Evolutionary conservation across 1,140 invertebrate species (phyloP).

Genomic region (Drosophila sechellia): DNA sequence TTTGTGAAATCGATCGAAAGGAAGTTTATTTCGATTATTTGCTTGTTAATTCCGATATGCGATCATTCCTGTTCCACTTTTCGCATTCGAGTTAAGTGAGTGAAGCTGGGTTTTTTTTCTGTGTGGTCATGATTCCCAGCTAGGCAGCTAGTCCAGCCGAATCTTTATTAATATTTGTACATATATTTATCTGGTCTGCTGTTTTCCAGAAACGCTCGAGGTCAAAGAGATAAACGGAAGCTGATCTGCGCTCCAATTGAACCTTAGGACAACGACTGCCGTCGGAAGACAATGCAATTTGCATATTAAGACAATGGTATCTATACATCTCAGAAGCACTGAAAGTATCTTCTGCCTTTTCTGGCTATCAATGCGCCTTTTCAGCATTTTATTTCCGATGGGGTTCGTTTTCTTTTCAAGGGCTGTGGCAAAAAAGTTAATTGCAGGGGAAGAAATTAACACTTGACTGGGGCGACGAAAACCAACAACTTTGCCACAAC

Average conservation of each 20-base stretch:
- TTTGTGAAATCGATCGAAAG: no score
- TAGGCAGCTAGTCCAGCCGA: conserved; percentile 12
- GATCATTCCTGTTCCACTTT: no score
- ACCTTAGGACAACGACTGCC: conserved; percentile 13
- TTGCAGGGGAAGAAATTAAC: conserved; percentile 68
- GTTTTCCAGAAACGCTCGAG: conserved; percentile 55
- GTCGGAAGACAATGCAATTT: conserved; percentile 64
- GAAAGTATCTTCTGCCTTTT: conserved; percentile 16
- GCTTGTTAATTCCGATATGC: background rate
- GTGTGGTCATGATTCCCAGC: conserved; percentile 60
- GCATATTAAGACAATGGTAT: conserved; percentile 75
- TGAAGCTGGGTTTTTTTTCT: background rate
- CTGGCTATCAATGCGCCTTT: conserved; percentile 9
- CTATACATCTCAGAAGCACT: background rate
- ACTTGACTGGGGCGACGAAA: conserved; percentile 47
- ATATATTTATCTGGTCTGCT: conserved; percentile 29
- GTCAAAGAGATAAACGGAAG: conserved; percentile 65
- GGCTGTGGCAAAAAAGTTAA: conserved; percentile 55
- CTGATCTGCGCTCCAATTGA: conserved; percentile 51
- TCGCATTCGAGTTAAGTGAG: no score
- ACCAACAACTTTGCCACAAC: background rate
- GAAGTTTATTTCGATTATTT: no score
- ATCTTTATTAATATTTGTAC: conserved; percentile 70
- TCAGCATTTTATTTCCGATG: background rate
- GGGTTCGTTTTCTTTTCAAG: conserved; percentile 1